A percentile compares a stretch with the other conserved stretches of the same genome.
These are phyloP conservation scores for Clangula hyemalis DNA, from an alignment of 2,797 vertebrate species.

Conservation along the genomic window DNA sequence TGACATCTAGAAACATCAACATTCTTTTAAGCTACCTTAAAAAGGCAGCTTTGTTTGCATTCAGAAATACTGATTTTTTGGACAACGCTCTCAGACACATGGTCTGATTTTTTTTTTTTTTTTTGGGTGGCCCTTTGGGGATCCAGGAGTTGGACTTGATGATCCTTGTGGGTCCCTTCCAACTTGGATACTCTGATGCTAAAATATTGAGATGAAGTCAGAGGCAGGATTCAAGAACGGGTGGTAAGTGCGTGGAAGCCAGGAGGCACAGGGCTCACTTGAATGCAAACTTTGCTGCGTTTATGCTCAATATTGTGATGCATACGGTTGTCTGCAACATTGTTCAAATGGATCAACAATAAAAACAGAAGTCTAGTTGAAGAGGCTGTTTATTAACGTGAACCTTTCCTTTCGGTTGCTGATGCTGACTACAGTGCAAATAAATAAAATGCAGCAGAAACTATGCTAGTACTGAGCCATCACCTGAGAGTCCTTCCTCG, in stretches of 20 bases:
- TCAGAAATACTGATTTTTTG: neutral
- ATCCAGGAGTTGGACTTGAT: too few species aligned
- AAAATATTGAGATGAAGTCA: neutral
- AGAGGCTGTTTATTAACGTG: neutral
- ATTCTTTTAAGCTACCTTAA: neutral
- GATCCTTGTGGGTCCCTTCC: too few species aligned
- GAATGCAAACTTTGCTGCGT: conserved; percentile 1
- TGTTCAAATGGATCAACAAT: neutral
- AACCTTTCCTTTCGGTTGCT: neutral
- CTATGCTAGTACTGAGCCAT: neutral
- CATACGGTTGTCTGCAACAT: neutral
- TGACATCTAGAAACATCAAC: neutral
- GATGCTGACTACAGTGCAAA: neutral
- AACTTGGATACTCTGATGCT: too few species aligned
- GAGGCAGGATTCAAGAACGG: neutral
- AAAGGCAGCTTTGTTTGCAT: neutral
- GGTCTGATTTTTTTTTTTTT: too few species aligned
- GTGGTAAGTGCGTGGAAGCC: neutral
- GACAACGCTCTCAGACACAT: too few species aligned
- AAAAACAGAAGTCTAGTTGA: neutral
- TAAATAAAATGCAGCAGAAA: neutral
- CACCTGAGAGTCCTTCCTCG: neutral
- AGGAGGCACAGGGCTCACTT: neutral
- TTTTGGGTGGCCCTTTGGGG: too few species aligned
- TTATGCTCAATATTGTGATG: neutral